A percentile compares a stretch with the other conserved stretches of the same genome.
Conservation (phyloP, 1,140 invertebrate species). For the Papilio helenus region DNA sequence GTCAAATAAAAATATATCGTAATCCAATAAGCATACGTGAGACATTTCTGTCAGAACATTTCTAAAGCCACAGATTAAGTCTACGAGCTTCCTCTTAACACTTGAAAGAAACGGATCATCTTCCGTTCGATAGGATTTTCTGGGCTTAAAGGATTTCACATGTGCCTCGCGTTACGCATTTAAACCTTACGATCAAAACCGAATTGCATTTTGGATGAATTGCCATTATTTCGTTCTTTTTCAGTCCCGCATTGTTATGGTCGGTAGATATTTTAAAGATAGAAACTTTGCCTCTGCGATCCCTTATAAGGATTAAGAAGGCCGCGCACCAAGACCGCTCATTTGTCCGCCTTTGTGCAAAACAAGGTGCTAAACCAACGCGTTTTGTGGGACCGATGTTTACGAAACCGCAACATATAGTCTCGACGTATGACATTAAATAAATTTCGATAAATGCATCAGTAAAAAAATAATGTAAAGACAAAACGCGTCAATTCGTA, state of each 20-base stretch:
- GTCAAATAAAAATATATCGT: constrained; percentile 47
- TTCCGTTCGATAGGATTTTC: constrained; percentile 70
- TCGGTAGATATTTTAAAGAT: constrained; percentile 41
- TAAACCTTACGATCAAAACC: constrained; percentile 50
- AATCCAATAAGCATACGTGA: constrained; percentile 46
- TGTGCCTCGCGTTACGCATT: constrained; percentile 54
- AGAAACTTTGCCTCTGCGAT: constrained; percentile 47
- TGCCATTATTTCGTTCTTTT: constrained; percentile 18
- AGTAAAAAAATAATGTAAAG: constrained; percentile 48
- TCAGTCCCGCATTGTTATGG: constrained; percentile 4
- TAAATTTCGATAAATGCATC: constrained; percentile 43
- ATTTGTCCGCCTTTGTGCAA: constrained; percentile 68
- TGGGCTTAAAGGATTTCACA: constrained; percentile 73
- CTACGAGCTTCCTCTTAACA: constrained; percentile 59
- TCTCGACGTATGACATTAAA: constrained; percentile 21
- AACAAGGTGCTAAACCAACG: constrained; percentile 71
- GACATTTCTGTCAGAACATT: constrained; percentile 54
- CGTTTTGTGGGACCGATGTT: constrained; percentile 44
- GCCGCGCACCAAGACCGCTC: constrained; percentile 59
- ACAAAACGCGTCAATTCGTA: constrained; percentile 46
- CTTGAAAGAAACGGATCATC: constrained; percentile 68
- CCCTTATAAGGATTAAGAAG: constrained; percentile 68
- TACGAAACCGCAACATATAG: constrained; percentile 52
- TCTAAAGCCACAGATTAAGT: constrained; percentile 57
- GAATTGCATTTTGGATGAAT: constrained; percentile 43